Base-by-base conservation (phyloP, 1,140 invertebrate genomes). In the Colletes latitarsis region DNA sequence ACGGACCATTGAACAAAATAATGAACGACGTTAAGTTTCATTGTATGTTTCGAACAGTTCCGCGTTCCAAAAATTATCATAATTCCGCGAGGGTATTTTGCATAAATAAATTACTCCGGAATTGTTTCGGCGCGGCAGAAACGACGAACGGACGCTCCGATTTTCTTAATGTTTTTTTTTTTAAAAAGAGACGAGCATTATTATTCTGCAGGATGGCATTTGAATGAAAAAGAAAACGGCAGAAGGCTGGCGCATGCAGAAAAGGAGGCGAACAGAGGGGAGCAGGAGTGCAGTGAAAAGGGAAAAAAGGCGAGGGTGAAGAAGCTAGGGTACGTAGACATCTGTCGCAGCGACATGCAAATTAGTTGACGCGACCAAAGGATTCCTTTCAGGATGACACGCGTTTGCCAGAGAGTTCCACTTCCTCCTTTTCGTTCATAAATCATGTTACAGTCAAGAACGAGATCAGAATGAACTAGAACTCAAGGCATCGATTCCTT, bases 281-380 rank as follows among this genome's bases (percentile, higher is more conserved):
- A 52, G 53, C 19, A n/a, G 30, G 17, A 55, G 43, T 41, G 43
- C 9, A n/a, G 55, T 15, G 19, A 41, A 52, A n/a, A 53, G 15
- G 49, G 19, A 17, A 17, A 6, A 14, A 39, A 2, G 17, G 0
- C 6, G 43, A 21, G 70, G 52, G 67, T 62, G 57, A 63, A 52
- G 19, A 74, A 64, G 81, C 55, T 53, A 39, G 73, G 72, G 74
- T 82, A 71, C 69, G 57, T 58, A 70, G 73, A 87, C 85, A 86
- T 88, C 86, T 88, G 85, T 87, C 82, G 74, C 77, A 67, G 62
- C 67, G 77, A 77, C 58, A 87, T 88, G 86, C 79, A 88, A 88
- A 88, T 88, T 87, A 87, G 68, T 83, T 60, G 52, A 57, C 66
- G 58, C 57, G 46, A 58, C 63, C 55, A 70, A 82, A 78, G 53